Base-by-base conservation (phyloP, 2,888 invertebrate species). In the Andrena flavipes region DNA sequence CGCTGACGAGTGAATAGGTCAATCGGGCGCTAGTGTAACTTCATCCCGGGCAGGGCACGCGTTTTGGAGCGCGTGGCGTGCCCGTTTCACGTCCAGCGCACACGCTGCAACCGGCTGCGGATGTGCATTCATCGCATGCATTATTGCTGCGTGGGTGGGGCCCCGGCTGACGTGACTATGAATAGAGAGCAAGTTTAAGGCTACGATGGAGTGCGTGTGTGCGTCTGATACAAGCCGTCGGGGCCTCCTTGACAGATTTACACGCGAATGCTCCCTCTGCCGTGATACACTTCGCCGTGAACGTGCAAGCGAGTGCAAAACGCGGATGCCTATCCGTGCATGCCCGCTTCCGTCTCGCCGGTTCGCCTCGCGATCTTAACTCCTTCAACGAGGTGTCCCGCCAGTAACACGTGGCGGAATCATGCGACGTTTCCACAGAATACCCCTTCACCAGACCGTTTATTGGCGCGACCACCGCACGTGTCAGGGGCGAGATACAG, bases 101-200 rank as follows among this genome's bases (percentile, higher is more conserved):
- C 69, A 71, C 80, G 68, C 59, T 73, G 73, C 62, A 77, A 67
- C 20, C 54, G 74, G 59, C 67, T 79, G 82, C 87, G 86, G 80
- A 83, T 85, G 85, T 84, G 86, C 86, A 89, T 88, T 88, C 90
- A 85, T 84, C 84, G 82, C 73, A 62, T 82, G 86, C 88, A 84
- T 88, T 87, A 88, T 87, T 84, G 86, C 89, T 74, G 75, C 77
- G 83, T 84, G 86, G 83, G 74, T 82, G 84, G 82, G 81, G 65
- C 65, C 65, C 62, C 16, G 65, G 69, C 78, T 65, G 75, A 65
- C 81, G 84, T 74, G 86, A 84, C 89, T 91, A 90, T 91, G 91
- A 91, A 91, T 91, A 90, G 90, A 81, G 82, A 82, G 85, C 89
- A 90, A 90, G 90, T 91, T 91, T 91, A 90, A 91, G 89, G 88